These are phyloP conservation scores for Altica lythri DNA, from an alignment of 2,888 invertebrate genomes.

Conservation along the genomic window DNA sequence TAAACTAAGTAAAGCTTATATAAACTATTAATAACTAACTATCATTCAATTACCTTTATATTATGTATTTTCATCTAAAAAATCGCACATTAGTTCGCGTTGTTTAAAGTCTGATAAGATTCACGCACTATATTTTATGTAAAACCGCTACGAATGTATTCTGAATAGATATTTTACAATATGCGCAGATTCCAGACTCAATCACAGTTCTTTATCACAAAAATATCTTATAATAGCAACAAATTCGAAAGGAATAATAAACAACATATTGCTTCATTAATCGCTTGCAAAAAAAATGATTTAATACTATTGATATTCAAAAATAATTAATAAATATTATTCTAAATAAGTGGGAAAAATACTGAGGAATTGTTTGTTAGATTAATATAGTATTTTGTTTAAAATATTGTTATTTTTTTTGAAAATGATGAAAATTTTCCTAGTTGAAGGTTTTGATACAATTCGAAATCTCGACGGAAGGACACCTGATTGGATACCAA, in stretches of 20 bases:
- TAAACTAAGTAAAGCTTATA: not conserved
- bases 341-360: no score
- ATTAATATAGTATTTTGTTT: no score
- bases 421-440: no score
- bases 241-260: conserved; percentile 18
- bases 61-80: no score
- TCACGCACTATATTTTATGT: conserved; percentile 5
- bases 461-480: no score
- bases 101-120: not conserved
- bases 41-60: no score
- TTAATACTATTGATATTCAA: not conserved
- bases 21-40: not conserved
- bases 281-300: no score
- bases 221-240: conserved; percentile 14
- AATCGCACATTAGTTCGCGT: conserved; percentile 1
- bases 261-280: not conserved
- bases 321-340: no score
- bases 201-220: conserved; percentile 1
- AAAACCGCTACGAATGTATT: conserved; percentile 7
- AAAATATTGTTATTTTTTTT: no score
- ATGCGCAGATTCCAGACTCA: conserved; percentile 17
- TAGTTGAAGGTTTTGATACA: no score
- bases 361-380: no score
- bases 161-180: conserved; percentile 14
- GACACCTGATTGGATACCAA: no score